Evolutionary conservation across 2,797 vertebrate species (phyloP).

Genomic region (Carapus acus): DNA sequence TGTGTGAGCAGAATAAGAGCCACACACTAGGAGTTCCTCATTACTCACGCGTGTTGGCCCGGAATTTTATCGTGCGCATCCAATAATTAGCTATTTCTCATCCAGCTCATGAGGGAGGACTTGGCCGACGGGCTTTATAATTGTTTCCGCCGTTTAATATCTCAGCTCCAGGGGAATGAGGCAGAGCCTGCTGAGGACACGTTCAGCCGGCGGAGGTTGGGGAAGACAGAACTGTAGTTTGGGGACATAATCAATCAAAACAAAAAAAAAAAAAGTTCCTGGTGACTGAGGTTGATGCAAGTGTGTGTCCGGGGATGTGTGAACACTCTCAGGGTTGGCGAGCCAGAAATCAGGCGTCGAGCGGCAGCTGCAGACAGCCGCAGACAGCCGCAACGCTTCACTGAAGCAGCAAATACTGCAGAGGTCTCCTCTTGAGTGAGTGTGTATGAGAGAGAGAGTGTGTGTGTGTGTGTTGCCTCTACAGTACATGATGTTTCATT

Average conservation of each 20-base stretch:
- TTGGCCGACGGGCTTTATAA: constrained; percentile 7
- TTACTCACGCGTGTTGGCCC: constrained; percentile 25
- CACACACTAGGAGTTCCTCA: constrained; percentile 12
- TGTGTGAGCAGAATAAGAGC: constrained; percentile 13
- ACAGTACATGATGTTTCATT: background rate
- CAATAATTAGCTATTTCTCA: constrained; percentile 22
- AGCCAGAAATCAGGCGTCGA: constrained; percentile 11
- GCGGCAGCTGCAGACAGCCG: constrained; percentile 7
- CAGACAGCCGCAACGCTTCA: constrained; percentile 36
- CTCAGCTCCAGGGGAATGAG: too few species aligned
- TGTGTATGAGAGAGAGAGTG: constrained; percentile 19
- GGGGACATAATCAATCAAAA: too few species aligned
- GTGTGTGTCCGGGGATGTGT: constrained; percentile 1
- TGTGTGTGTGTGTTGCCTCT: background rate
- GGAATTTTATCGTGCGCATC: constrained; percentile 16
- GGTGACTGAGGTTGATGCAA: background rate
- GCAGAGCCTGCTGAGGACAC: too few species aligned
- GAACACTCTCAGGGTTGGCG: background rate
- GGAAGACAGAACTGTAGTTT: too few species aligned
- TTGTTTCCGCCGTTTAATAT: too few species aligned
- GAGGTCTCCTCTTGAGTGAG: background rate
- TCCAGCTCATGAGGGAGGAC: constrained; percentile 12
- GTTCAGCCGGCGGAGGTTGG: too few species aligned
- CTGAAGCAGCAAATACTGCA: constrained; percentile 28
- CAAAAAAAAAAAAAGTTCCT: too few species aligned